phyloP scores from a whole-genome alignment of 2,888 invertebrate species.

The Podabrus alpinus region DNA sequence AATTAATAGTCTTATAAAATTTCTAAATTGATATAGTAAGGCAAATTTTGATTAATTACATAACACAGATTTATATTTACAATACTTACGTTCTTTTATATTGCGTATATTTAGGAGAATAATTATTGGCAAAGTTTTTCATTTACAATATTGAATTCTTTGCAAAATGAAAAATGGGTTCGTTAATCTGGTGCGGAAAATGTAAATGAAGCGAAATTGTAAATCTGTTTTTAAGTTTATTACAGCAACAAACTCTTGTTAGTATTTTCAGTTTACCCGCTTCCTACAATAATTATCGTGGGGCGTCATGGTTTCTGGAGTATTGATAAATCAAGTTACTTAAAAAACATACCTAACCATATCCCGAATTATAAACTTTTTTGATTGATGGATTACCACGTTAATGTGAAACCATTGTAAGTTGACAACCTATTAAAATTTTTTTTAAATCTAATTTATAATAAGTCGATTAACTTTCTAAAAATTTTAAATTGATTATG shows the following conservation, averaged over 20 bases:
- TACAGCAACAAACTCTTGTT: constrained; percentile 19
- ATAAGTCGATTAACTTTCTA: background rate
- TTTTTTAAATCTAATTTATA: background rate
- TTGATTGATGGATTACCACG: background rate
- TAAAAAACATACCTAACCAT: background rate
- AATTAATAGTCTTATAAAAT: background rate
- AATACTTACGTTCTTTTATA: background rate
- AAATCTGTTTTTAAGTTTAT: constrained; percentile 30
- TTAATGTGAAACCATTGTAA: background rate
- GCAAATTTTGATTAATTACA: constrained; percentile 1
- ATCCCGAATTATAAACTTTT: background rate
- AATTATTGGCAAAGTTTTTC: constrained; percentile 19
- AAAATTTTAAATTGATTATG: background rate
- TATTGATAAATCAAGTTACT: background rate
- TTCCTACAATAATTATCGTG: constrained; percentile 18
- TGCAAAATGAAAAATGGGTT: constrained; percentile 27
- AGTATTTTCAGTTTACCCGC: constrained; percentile 17
- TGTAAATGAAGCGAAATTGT: constrained; percentile 31
- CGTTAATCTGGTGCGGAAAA: constrained; percentile 26
- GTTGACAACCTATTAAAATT: background rate
- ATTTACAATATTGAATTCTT: constrained; percentile 17
- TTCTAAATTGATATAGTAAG: background rate
- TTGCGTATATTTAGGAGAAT: background rate
- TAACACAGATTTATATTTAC: background rate
- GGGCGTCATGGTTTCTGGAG: constrained; percentile 3